Conservation (phyloP, 2,113 vertebrate species). For the Dicerorhinus sumatrensis region DNA sequence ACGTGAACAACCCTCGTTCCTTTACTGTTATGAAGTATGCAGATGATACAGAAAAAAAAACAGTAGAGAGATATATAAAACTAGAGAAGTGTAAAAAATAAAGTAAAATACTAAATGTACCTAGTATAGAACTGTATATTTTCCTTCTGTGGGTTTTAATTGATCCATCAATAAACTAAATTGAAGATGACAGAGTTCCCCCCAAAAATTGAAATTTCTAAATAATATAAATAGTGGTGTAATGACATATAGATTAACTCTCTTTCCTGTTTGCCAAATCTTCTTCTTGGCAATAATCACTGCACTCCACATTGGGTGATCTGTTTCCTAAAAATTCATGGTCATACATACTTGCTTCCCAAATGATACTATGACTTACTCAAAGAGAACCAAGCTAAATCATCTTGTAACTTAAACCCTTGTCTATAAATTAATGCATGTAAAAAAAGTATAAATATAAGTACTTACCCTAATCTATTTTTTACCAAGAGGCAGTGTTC, state of each 20-base stretch:
- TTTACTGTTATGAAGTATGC: background rate
- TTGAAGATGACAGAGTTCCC: background rate
- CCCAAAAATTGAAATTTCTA: background rate
- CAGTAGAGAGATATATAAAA: background rate
- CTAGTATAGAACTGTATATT: background rate
- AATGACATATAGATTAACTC: background rate
- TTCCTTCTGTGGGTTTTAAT: background rate
- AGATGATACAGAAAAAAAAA: background rate
- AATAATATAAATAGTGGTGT: background rate
- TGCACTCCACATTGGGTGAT: background rate
- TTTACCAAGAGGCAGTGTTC: background rate
- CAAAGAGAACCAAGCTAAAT: background rate
- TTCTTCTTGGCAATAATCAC: background rate
- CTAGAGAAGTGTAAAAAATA: background rate
- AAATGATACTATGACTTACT: background rate
- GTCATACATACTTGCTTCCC: background rate
- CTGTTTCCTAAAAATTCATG: slow-evolving; percentile 22
- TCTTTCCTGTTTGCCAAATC: background rate
- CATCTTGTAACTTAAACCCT: background rate
- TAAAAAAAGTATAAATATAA: background rate
- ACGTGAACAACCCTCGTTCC: background rate
- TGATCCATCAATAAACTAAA: background rate
- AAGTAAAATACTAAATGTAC: background rate
- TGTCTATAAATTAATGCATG: background rate
- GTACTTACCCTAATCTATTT: background rate